Base-by-base conservation (phyloP, 2,888 invertebrate genomes). In the Hypercompe scribonia region DNA sequence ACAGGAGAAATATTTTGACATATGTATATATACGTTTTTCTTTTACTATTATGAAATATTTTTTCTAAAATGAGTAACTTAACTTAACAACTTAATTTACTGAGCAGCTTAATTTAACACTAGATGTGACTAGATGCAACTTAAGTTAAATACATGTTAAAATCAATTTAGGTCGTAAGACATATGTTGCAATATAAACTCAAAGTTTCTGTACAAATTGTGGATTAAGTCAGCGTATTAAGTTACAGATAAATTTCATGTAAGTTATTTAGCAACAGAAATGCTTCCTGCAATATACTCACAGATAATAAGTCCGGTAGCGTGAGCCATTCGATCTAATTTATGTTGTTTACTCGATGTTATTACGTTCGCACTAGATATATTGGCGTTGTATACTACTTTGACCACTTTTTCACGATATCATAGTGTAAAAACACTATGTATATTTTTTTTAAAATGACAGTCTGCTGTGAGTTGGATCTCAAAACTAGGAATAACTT, bases 321-420 rank as follows among this genome's bases (percentile, higher is more conserved):
- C 46, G 33, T 42, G 21, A 61, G 42, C 67, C 63, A 67, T 72
- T 72, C 67, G 46, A 46, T 28, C 61, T 72, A 67, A 72, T 72
- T 72, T 72, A 72, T 72, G 72, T 72, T 66, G 67, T 72, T 63
- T 61, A 67, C 67, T 61, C 34, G 66, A 67, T 67, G 67, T 61
- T 67, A 72, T 67, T 72, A 72, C 34, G 42, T 72, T 72, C 61
- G 5, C 42, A 46, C 46, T 24, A 72, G 67, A 72, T 67, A 72
- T 61, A 72, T 72, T 67, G 67, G 61, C 67, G 28, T 46, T 39
- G 61, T 67, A 46, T 34, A 58, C 28, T 50, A 61, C 42, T 46
- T 46, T 28, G 28, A 70, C 34, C 31, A 70, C 36, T 34, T 31
- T 28, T n/a, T 70, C n/a, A 8, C 24, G 50, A 24, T 50, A 24